Conservation (phyloP, 2,888 invertebrate species). For the Pseudococcus longispinus region DNA sequence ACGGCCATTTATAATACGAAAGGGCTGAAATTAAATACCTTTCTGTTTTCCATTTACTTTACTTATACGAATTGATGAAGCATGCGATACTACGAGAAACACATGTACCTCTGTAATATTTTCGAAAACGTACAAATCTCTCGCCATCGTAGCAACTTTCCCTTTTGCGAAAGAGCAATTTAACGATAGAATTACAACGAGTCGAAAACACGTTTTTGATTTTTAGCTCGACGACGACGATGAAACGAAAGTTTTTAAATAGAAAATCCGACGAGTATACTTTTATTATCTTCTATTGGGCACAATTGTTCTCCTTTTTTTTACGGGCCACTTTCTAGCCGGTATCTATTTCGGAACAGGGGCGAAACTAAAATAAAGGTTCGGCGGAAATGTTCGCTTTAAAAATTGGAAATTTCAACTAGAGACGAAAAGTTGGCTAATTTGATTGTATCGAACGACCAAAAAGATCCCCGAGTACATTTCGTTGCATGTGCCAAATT, state of each 20-base stretch:
- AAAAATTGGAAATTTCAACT: constrained; percentile 22
- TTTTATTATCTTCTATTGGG: not conserved
- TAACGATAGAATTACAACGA: not conserved
- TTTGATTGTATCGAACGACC: constrained; percentile 7
- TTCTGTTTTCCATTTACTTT: not conserved
- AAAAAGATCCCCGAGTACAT: not conserved
- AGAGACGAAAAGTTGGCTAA: not conserved
- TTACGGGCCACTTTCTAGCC: not conserved
- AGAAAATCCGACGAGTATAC: not conserved
- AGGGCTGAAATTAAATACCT: not conserved
- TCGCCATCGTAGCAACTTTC: not conserved
- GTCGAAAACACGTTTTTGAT: not conserved
- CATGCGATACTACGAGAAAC: not conserved
- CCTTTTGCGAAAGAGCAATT: not conserved
- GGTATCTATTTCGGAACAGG: not conserved
- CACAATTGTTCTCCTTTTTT: not conserved
- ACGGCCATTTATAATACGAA: not conserved
- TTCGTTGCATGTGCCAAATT: not conserved
- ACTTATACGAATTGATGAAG: not conserved
- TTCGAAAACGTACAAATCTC: not conserved
- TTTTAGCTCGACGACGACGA: not conserved
- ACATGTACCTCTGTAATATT: not conserved
- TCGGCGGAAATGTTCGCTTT: not conserved
- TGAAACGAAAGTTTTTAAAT: constrained; percentile 1
- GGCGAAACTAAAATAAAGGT: not conserved